These are phyloP conservation scores for Gobio gobio DNA, from an alignment of 2,113 vertebrate genomes.

Conservation along the genomic window DNA sequence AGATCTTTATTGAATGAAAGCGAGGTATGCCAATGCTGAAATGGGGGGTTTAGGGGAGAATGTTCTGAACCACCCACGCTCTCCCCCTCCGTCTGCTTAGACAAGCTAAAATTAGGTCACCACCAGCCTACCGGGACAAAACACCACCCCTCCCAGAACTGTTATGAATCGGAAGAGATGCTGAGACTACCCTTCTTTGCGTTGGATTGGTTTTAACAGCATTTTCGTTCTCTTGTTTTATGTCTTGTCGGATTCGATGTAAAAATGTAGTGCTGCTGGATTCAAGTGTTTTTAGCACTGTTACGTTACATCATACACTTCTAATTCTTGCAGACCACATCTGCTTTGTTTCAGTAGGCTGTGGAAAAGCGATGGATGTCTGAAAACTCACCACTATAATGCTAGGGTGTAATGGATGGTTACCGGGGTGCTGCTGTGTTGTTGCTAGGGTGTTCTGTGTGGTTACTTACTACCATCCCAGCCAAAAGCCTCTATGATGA, in stretches of 20 bases:
- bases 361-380: not conserved
- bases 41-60: not conserved
- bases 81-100: conserved; percentile 33
- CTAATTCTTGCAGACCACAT: not conserved
- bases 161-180: conserved; percentile 13
- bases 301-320: not conserved
- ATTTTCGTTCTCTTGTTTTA: not conserved
- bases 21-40: not conserved
- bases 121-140: conserved; percentile 27
- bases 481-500: not conserved
- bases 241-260: not conserved
- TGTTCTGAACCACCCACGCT: not conserved
- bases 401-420: not conserved
- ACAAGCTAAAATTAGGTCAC: conserved; percentile 52
- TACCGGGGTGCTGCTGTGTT: not conserved
- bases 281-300: conserved; percentile 1
- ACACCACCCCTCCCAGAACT: not conserved
- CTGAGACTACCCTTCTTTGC: not conserved
- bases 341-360: conserved; percentile 30
- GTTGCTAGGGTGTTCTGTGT: not conserved
- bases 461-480: not conserved
- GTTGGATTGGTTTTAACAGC: conserved; percentile 7
- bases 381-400: not conserved
- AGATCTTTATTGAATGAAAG: conserved; percentile 14
- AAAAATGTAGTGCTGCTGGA: not conserved